Conservation (phyloP, 2,888 invertebrate species). For the Embidobia sp. region DNA sequence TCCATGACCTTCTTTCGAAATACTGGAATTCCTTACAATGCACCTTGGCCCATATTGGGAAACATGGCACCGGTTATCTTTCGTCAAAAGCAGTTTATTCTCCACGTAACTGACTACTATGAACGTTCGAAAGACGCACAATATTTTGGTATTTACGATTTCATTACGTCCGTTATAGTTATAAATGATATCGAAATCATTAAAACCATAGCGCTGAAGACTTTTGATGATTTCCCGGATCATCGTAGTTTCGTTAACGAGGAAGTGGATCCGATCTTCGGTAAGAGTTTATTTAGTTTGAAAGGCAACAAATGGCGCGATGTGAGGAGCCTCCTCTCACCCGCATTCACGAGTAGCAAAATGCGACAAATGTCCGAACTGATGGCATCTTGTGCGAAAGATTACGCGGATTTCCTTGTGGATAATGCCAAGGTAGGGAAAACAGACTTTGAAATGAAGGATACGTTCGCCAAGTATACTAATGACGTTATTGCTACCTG, state of each 20-base stretch:
- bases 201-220: slow-evolving; percentile 60
- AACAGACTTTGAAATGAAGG: slow-evolving; percentile 73
- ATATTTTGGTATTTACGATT: slow-evolving; percentile 70
- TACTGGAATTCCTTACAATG: no score
- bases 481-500: slow-evolving; percentile 74
- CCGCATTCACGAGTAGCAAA: slow-evolving; percentile 79
- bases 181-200: slow-evolving; percentile 73
- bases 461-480: slow-evolving; percentile 69
- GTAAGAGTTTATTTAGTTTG: slow-evolving; percentile 63
- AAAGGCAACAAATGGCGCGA: slow-evolving; percentile 82
- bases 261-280: slow-evolving; percentile 45
- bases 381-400: slow-evolving; percentile 77
- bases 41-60: no score
- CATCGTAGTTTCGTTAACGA: slow-evolving; percentile 66
- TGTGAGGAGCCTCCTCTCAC: slow-evolving; percentile 81
- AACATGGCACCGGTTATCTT: no score
- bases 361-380: slow-evolving; percentile 83
- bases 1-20: no score
- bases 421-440: slow-evolving; percentile 43
- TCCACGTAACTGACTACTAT: slow-evolving; percentile 42
- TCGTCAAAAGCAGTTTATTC: no score
- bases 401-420: slow-evolving; percentile 70
- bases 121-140: slow-evolving; percentile 48
- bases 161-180: slow-evolving; percentile 68
- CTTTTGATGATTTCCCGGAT: slow-evolving; percentile 4